Percentiles rank a stretch among this genome's conserved stretches.
Evolutionary conservation across 2,888 invertebrate genomes (phyloP).

Genomic region (Diarsia brunnea): DNA sequence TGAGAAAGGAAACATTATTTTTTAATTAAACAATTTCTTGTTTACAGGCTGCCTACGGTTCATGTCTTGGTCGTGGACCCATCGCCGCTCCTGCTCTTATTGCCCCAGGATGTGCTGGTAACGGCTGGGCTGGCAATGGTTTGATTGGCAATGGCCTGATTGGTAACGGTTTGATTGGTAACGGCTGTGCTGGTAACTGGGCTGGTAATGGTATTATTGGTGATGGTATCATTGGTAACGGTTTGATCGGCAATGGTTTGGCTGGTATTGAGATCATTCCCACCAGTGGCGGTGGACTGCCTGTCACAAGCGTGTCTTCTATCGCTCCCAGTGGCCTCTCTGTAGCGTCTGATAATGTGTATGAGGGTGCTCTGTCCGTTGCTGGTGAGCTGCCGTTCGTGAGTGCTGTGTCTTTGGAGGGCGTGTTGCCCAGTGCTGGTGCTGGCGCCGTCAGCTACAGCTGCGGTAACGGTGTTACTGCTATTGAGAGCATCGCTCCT

Average conservation of each 20-base stretch:
- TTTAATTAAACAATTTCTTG: too few species aligned
- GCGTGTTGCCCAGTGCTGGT: constrained; percentile 73
- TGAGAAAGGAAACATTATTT: too few species aligned
- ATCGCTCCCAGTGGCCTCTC: constrained; percentile 18
- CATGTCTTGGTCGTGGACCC: background rate
- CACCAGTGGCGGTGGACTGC: constrained; percentile 21
- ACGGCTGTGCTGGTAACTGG: constrained; percentile 4
- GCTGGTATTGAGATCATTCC: constrained; percentile 15
- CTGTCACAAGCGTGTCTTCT: constrained; percentile 22
- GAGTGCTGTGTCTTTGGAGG: constrained; percentile 75
- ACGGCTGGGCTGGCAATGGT: background rate
- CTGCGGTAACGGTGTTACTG: background rate
- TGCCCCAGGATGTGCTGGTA: constrained; percentile 19
- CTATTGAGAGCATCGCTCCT: background rate
- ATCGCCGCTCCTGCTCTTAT: background rate
- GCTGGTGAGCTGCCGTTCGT: constrained; percentile 77
- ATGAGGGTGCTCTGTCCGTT: constrained; percentile 70
- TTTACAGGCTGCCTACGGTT: background rate
- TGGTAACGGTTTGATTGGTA: background rate
- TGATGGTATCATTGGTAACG: constrained; percentile 1
- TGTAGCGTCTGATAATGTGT: constrained; percentile 20
- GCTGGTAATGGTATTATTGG: constrained; percentile 5
- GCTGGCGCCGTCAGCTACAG: constrained; percentile 66
- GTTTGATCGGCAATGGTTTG: constrained; percentile 7
- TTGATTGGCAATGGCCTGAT: background rate